A percentile compares a stretch with the other conserved stretches of the same genome.
Evolutionary conservation across 2,888 invertebrate species (phyloP).

Genomic region (Neoaliturus tenellus): DNA sequence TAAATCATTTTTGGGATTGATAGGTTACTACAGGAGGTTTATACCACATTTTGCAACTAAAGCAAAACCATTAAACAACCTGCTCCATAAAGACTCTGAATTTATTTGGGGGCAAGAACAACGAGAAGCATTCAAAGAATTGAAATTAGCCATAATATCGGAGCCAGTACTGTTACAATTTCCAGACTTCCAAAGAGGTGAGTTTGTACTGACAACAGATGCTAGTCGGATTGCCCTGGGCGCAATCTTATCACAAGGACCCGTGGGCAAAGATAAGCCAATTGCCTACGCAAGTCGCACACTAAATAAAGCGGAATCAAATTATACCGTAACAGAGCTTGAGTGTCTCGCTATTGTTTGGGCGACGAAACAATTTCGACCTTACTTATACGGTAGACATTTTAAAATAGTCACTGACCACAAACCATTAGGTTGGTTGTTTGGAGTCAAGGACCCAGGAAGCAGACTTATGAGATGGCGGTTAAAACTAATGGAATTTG

Average conservation of each 20-base stretch:
- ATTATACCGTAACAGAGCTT: constrained; percentile 67
- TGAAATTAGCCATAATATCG: constrained; percentile 56
- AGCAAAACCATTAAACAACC: constrained; percentile 66
- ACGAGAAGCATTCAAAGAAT: constrained; percentile 59
- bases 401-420: constrained; percentile 71
- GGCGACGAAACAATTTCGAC: constrained; percentile 67
- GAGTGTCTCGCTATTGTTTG: constrained; percentile 69
- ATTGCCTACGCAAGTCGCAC: constrained; percentile 69
- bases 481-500: constrained; percentile 68
- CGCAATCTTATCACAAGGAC: constrained; percentile 68
- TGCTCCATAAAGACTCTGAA: constrained; percentile 57
- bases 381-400: constrained; percentile 69
- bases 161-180: constrained; percentile 69
- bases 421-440: constrained; percentile 69
- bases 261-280: constrained; percentile 68
- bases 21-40: constrained; percentile 70
- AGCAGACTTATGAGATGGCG: constrained; percentile 70
- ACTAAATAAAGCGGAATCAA: constrained; percentile 67
- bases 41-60: constrained; percentile 69
- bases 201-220: constrained; percentile 68
- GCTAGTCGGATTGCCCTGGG: constrained; percentile 68
- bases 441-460: constrained; percentile 70
- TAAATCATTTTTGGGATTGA: constrained; percentile 69
- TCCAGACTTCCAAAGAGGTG: constrained; percentile 67
- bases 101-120: constrained; percentile 62